A percentile compares a stretch with the other conserved stretches of the same genome.
Evolutionary conservation across 37 sponge, comb jelly and placozoan genomes (phyloP).

Genomic region (Ephydatia muelleri): DNA sequence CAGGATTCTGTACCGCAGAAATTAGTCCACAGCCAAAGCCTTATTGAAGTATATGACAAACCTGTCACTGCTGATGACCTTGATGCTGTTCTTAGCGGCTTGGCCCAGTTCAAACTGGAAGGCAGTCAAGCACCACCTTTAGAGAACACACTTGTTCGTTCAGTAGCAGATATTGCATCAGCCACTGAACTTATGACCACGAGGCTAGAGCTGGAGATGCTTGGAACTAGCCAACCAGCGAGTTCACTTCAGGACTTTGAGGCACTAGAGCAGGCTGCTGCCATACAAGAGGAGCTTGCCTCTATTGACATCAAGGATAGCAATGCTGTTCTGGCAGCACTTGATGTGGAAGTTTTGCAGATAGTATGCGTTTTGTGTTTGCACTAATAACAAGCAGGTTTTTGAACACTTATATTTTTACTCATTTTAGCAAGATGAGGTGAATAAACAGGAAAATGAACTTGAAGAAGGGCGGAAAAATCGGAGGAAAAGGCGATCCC

Average conservation of each 20-base stretch:
- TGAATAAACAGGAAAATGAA: conserved; percentile 15
- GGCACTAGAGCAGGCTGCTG: not conserved
- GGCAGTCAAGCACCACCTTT: not conserved
- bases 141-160: not conserved
- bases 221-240: not conserved
- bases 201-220: not conserved
- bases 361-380: conserved; percentile 8
- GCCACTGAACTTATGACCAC: not conserved
- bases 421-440: conserved; percentile 48
- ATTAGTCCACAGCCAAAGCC: conserved; percentile 22
- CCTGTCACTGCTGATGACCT: conserved; percentile 44
- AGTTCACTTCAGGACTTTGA: not conserved
- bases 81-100: conserved; percentile 25
- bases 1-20: not conserved
- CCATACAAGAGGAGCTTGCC: conserved; percentile 13
- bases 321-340: conserved; percentile 13
- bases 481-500: not conserved
- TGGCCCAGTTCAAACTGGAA: conserved; percentile 17
- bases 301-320: conserved; percentile 24
- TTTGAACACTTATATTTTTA: not conserved
- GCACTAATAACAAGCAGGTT: not conserved
- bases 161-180: not conserved
- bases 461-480: conserved; percentile 3
- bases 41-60: conserved; percentile 14
- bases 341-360: conserved; percentile 46